Base-by-base conservation (phyloP, 2,113 vertebrate species). In the Telmatochromis sp. region DNA sequence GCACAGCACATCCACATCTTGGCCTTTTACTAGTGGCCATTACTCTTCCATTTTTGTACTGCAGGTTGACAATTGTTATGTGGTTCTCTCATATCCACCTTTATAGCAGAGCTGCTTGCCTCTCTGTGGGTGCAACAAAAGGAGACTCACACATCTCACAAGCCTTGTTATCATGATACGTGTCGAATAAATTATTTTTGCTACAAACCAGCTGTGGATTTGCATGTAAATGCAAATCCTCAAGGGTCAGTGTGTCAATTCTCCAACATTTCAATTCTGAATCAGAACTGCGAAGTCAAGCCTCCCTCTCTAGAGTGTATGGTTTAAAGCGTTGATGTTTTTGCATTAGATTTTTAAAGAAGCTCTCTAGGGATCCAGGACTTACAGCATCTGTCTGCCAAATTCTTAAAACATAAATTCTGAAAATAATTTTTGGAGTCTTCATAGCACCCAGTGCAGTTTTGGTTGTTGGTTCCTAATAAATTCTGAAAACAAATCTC, bases 211-310 rank as follows among this genome's bases (percentile, higher is more conserved):
- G 92, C 85, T 94, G 88, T 90, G 91, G 88, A 94, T 94, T 92
- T 95, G 95, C 89, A 95, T 94, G 89, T 90, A 89, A 94, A 95
- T 93, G 65, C 85, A 90, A 91, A 90, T 93, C 73, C 90, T 91
- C 91, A 68, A 81, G 89, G 89, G 90, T 91, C 91, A 88, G 28
- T 53, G 78, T 90, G 84, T 86, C 92, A 92, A 82, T 90, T 87
- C 82, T 47, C 71, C 23, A 87, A 92, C 92, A 91, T 92, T 94
- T 92, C 86, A 89, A 87, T 93, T 92, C 87, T 60, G 65, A 92
- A 86, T 93, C 68, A 85, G 86, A 93, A 91, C 86, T 86, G 80
- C 13, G 54, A 23, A 91, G 84, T 91, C 26, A 47, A 80, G 55
- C 60, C 35, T 82, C 60, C 17, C 83, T 92, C 88, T 83, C 78